A percentile compares a stretch with the other conserved stretches of the same genome.
phyloP scores from a whole-genome alignment of 2,113 vertebrate species.

The Orcinus orca region DNA sequence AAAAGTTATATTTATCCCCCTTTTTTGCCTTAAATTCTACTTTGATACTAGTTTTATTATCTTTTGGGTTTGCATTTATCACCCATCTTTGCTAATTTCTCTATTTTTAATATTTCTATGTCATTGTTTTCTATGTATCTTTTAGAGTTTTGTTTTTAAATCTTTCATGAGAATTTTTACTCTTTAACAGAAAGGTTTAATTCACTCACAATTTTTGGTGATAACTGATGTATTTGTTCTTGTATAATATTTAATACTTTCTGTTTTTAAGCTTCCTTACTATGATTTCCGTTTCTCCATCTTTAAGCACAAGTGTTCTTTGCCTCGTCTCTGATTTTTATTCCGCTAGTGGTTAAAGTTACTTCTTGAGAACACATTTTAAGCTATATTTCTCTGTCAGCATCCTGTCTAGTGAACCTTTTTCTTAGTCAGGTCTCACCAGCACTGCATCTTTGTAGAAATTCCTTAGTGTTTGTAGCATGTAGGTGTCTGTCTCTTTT shows the following conservation, averaged over 20 bases:
- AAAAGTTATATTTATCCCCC: background rate
- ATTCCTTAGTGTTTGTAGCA: background rate
- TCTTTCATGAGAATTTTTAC: background rate
- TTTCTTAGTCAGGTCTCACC: background rate
- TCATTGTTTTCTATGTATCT: background rate
- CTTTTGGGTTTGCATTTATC: background rate
- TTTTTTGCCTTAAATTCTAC: background rate
- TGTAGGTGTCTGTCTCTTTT: background rate
- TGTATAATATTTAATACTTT: background rate
- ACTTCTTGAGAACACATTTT: background rate
- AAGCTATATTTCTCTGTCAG: background rate
- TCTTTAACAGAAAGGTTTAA: background rate
- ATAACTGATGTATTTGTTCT: background rate
- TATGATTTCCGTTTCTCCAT: background rate
- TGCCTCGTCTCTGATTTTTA: background rate
- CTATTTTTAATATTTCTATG: background rate
- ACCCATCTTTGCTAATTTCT: background rate
- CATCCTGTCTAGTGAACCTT: background rate
- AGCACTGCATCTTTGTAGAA: background rate
- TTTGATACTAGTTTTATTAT: background rate
- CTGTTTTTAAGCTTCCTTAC: conserved; percentile 19
- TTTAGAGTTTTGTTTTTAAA: background rate
- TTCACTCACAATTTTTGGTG: background rate
- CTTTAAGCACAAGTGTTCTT: background rate
- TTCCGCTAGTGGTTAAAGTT: background rate